Percentiles rank a stretch among this genome's conserved stretches.
Conservation (phyloP, 2,113 vertebrate species). For the Chitala chitala region DNA sequence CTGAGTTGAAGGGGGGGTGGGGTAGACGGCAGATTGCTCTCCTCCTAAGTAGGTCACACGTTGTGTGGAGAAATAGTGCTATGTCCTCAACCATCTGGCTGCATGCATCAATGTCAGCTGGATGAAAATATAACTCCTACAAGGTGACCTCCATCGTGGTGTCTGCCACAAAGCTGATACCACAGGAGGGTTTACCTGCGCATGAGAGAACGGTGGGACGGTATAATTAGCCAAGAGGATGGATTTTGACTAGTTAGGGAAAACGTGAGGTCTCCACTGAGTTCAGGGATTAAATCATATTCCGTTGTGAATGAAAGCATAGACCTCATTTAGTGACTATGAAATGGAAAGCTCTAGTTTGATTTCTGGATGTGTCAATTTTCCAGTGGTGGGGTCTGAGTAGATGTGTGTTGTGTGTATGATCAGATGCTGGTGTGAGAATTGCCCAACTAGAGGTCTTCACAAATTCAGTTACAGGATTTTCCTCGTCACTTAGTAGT, state of each 20-base stretch:
- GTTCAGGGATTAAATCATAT: slow-evolving; percentile 1
- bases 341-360: too few relatives aligned
- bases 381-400: too few relatives aligned
- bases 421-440: too few relatives aligned
- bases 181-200: slow-evolving; percentile 41
- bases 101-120: slow-evolving; percentile 68
- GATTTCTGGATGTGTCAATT: too few relatives aligned
- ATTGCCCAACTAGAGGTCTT: too few relatives aligned
- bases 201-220: slow-evolving; percentile 25
- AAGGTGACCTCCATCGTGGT: slow-evolving; percentile 62
- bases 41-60: slow-evolving; percentile 66
- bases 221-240: slow-evolving; percentile 18
- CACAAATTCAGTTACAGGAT: too few relatives aligned
- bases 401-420: too few relatives aligned
- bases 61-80: slow-evolving; percentile 50
- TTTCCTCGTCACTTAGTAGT: too few relatives aligned
- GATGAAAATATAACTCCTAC: slow-evolving; percentile 53
- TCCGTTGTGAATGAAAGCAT: not conserved
- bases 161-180: slow-evolving; percentile 35
- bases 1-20: too few relatives aligned
- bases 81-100: slow-evolving; percentile 79
- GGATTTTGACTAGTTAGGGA: slow-evolving; percentile 12
- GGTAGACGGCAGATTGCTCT: slow-evolving; percentile 61
- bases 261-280: fast-evolving
- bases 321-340: not conserved